Percentiles rank a stretch among this genome's conserved stretches.
Conservation (phyloP, 1,140 invertebrate species). For the Leptinotarsa texana region DNA sequence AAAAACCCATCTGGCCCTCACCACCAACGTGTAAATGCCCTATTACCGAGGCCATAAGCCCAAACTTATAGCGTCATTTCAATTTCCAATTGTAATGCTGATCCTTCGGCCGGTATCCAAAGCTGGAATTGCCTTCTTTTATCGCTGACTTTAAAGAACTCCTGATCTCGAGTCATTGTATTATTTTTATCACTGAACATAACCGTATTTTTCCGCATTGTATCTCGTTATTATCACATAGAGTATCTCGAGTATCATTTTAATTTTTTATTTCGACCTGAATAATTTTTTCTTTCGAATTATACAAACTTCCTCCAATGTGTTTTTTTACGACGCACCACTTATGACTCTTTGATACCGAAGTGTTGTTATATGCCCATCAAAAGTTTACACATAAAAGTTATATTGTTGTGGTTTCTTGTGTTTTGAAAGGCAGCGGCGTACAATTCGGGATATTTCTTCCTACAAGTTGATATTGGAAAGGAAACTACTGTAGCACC, state of each 20-base stretch:
- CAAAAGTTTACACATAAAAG: background rate
- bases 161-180: conserved; percentile 41
- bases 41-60: conserved; percentile 49
- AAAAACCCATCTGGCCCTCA: conserved; percentile 32
- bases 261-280: conserved; percentile 21
- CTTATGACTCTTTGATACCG: background rate
- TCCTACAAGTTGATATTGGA: too few relatives aligned
- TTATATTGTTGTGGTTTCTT: background rate
- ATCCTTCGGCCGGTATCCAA: conserved; percentile 39
- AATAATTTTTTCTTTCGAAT: conserved; percentile 20
- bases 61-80: conserved; percentile 52
- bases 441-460: background rate
- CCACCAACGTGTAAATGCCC: conserved; percentile 50
- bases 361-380: background rate
- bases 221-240: conserved; percentile 23
- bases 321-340: conserved; percentile 11
- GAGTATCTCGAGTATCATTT: conserved; percentile 15
- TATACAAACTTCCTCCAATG: conserved; percentile 1
- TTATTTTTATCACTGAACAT: conserved; percentile 42
- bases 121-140: conserved; percentile 44
- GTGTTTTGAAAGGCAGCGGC: background rate
- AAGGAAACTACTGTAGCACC: too few relatives aligned
- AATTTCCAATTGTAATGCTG: conserved; percentile 53
- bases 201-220: conserved; percentile 20
- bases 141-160: conserved; percentile 45